Conservation (phyloP, 2,888 invertebrate genomes). For the Chrysina gloriosa region DNA sequence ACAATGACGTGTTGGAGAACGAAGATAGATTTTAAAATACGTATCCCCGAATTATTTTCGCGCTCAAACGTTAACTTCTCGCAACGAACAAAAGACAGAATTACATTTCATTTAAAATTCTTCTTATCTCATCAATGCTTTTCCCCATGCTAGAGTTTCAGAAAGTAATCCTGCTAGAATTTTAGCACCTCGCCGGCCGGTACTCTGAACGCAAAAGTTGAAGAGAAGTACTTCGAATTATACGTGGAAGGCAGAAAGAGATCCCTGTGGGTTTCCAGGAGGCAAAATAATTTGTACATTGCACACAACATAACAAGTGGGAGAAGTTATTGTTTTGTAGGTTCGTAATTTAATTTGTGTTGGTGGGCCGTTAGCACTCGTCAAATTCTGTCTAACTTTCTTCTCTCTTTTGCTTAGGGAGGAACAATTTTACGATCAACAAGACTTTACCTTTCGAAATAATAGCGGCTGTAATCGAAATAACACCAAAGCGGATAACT, state of each 20-base stretch:
- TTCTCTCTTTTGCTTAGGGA: neutral
- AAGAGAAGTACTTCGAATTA: neutral
- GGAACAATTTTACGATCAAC: neutral
- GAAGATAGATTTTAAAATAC: no score
- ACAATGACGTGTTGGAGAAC: no score
- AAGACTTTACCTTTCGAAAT: slow-evolving; percentile 15
- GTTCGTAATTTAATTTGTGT: slow-evolving; percentile 29
- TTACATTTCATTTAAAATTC: slow-evolving; percentile 10
- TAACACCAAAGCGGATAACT: slow-evolving; percentile 18
- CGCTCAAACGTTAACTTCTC: neutral
- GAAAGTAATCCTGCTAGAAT: slow-evolving; percentile 12
- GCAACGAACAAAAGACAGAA: slow-evolving; percentile 1
- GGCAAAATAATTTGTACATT: neutral
- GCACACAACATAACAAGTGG: slow-evolving; percentile 16
- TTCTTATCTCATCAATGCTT: neutral
- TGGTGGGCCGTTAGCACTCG: slow-evolving; percentile 12
- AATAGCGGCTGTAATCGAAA: slow-evolving; percentile 21
- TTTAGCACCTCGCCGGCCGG: neutral
- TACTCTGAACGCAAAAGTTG: slow-evolving; percentile 2
- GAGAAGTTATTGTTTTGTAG: slow-evolving; percentile 21
- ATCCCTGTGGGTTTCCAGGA: neutral
- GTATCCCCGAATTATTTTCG: neutral
- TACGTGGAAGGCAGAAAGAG: neutral
- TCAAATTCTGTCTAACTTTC: slow-evolving; percentile 31
- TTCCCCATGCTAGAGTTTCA: neutral